Evolutionary conservation across 2,113 vertebrate genomes (phyloP), one percentile per base, ranked within the genome.

Genomic region (Cepphus grylle): DNA sequence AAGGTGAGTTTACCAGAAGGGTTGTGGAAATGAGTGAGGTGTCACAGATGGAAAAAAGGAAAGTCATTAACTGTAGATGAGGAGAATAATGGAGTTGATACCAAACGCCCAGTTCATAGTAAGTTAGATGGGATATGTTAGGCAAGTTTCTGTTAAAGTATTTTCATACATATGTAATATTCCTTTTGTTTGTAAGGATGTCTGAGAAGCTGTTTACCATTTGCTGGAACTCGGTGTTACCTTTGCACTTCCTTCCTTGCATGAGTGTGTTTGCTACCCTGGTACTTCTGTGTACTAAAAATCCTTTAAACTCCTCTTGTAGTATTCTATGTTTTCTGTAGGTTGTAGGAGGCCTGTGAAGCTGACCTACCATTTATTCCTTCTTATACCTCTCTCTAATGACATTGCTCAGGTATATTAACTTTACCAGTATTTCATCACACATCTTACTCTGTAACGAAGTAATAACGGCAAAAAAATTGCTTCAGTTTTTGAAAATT

Each of bases 91-190:
- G 32, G 76, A 55, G 43, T 22, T 63, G 15, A 30, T 59, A 22
- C 27, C n/a, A 43, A 73, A 42, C 42, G 50, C 15, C 34, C 27
- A 50, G 53, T n/a, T 70, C 17, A 10, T 58, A 30, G 7, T 23
- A 56, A 74, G 47, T n/a, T 72, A 73, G 12, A 10, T 86, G 34
- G 19, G 19, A 12, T 15, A 4, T 69, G 21, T 89, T 43, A 62
- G 71, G 43, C 34, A 81, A 58, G 19, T 29, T 70, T 71, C 20
- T 80, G 19, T 65, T 66, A 21, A 53, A 56, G 23, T 62, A 36
- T 42, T 45, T 77, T 69, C 8, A 27, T 43, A 12, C 0, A 0
- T 38, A 21, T 0, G 0, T 40, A 36, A 15, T 26, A 22, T 50
- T 88, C 19, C 16, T 42, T 72, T 55, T 82, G 40, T 83, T 88